A percentile compares a stretch with the other conserved stretches of the same genome.
phyloP scores from a whole-genome alignment of 2,113 vertebrate species.

The Paratilapia polleni region DNA sequence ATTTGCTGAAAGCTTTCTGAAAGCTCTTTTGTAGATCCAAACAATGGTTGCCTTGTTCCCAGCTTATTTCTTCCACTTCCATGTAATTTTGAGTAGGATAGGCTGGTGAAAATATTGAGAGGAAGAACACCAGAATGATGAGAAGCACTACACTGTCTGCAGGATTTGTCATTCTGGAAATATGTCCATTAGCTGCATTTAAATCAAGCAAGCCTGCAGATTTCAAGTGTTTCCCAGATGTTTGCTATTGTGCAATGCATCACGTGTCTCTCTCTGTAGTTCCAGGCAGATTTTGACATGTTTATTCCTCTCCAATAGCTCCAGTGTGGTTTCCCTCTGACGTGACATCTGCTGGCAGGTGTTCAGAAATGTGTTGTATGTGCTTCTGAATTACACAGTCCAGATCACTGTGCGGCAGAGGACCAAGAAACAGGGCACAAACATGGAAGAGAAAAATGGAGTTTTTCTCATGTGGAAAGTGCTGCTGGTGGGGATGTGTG shows the following conservation, averaged over 20 bases:
- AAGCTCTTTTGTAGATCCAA: constrained; percentile 55
- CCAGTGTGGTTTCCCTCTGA: constrained; percentile 39
- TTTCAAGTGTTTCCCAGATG: constrained; percentile 57
- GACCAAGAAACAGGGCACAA: not conserved
- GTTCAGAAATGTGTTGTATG: constrained; percentile 53
- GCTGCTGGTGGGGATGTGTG: constrained; percentile 71
- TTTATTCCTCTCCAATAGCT: constrained; percentile 44
- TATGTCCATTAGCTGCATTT: constrained; percentile 41
- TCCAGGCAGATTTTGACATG: constrained; percentile 59
- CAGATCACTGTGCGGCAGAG: constrained; percentile 25
- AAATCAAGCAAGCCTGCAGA: constrained; percentile 27
- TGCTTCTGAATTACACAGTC: constrained; percentile 32
- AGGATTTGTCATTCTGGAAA: constrained; percentile 47
- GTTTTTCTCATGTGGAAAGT: constrained; percentile 43
- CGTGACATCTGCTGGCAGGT: constrained; percentile 57
- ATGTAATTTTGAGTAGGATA: constrained; percentile 44
- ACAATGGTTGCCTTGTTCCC: constrained; percentile 57
- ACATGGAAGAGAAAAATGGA: constrained; percentile 56
- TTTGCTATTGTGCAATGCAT: constrained; percentile 51
- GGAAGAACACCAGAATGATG: constrained; percentile 16
- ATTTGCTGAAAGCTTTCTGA: constrained; percentile 40
- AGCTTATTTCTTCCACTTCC: constrained; percentile 63
- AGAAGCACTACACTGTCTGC: constrained; percentile 6
- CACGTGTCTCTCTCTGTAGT: constrained; percentile 8
- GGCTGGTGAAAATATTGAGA: constrained; percentile 32